phyloP scores from a whole-genome alignment of 2,113 vertebrate species.

The Cynopterus brachyotis region DNA sequence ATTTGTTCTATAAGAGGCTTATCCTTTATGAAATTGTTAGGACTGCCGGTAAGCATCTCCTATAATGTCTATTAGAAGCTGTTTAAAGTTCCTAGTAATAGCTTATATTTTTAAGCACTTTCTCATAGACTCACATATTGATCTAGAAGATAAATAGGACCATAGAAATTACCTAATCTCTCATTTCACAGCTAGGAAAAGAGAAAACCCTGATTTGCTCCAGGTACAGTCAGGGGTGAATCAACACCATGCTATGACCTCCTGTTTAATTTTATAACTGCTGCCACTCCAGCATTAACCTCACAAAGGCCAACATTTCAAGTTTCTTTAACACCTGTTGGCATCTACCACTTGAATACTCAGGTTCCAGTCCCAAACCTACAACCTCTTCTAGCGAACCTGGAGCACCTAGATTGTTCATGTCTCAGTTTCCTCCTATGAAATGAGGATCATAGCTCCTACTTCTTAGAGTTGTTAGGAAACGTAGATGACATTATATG shows the following conservation, averaged over 20 bases:
- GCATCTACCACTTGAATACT: neutral
- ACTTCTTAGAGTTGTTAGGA: neutral
- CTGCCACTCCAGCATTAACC: neutral
- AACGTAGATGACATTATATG: neutral
- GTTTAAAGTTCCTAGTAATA: neutral
- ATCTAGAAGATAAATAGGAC: neutral
- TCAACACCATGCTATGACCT: neutral
- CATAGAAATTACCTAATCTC: neutral
- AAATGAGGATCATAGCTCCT: neutral
- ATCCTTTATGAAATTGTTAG: neutral
- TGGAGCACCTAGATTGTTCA: neutral
- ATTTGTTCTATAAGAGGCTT: neutral
- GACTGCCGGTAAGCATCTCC: neutral
- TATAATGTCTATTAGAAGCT: neutral
- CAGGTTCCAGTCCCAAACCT: neutral
- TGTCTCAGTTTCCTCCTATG: neutral
- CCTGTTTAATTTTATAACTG: neutral
- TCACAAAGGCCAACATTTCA: neutral
- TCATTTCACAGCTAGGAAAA: neutral
- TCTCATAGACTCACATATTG: neutral
- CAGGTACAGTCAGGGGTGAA: neutral
- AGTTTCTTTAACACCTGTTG: neutral
- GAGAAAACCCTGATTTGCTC: neutral
- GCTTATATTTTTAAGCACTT: neutral
- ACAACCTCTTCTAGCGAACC: neutral